These are phyloP conservation scores for Caenorhabditis sinica DNA, from an alignment of 2,888 invertebrate species.

Conservation along the genomic window DNA sequence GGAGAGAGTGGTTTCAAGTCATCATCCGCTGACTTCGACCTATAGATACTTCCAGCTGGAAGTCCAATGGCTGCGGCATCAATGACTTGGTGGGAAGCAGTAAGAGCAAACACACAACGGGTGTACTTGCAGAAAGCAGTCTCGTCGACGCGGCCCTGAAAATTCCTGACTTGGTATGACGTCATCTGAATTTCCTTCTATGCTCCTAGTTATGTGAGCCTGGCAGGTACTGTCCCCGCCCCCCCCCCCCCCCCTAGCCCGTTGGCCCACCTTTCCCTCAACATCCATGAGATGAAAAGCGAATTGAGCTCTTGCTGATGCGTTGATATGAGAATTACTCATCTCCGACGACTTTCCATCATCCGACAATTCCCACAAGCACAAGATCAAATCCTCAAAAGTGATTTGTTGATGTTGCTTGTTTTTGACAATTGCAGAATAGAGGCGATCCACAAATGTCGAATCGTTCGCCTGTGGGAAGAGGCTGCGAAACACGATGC, in stretches of 20 bases:
- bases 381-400: slow-evolving; percentile 77
- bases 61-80: slow-evolving; percentile 65
- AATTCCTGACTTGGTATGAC: too few relatives aligned
- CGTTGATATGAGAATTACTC: slow-evolving; percentile 62
- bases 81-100: slow-evolving; percentile 65
- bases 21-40: slow-evolving; percentile 69
- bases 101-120: slow-evolving; percentile 75
- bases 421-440: slow-evolving; percentile 74
- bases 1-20: slow-evolving; percentile 66
- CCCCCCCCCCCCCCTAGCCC: too few relatives aligned
- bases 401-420: slow-evolving; percentile 76
- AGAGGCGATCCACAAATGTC: slow-evolving; percentile 78
- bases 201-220: too few relatives aligned
- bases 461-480: slow-evolving; percentile 80
- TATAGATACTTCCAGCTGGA: slow-evolving; percentile 69
- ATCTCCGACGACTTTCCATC: slow-evolving; percentile 59
- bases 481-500: slow-evolving; percentile 76
- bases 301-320: slow-evolving; percentile 78
- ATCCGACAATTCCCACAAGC: slow-evolving; percentile 76
- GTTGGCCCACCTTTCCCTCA: slow-evolving; percentile 69
- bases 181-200: too few relatives aligned
- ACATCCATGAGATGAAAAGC: slow-evolving; percentile 77
- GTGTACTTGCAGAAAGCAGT: slow-evolving; percentile 73
- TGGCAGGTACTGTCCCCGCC: too few relatives aligned
- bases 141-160: slow-evolving; percentile 76